phyloP scores from a whole-genome alignment of 2,888 invertebrate genomes.

The Ormia ochracea region DNA sequence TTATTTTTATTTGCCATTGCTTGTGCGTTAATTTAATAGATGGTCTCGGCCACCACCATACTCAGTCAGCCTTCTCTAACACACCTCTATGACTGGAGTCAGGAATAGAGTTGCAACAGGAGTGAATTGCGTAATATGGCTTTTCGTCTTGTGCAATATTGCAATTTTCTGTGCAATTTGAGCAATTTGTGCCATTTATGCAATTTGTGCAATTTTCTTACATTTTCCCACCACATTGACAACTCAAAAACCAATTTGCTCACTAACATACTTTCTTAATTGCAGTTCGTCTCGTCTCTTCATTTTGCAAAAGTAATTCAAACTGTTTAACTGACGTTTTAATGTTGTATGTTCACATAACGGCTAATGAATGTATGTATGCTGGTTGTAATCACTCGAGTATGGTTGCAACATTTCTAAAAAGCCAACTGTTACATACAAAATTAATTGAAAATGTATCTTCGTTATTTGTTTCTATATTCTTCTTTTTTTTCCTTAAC shows the following conservation, averaged over 20 bases:
- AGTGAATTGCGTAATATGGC: not conserved
- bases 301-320: conserved; percentile 24
- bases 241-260: not conserved
- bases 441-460: conserved; percentile 11
- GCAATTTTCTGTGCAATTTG: no score
- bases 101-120: not conserved
- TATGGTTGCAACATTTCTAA: conserved; percentile 13
- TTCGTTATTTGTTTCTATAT: not conserved
- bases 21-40: no score
- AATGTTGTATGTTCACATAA: conserved; percentile 41
- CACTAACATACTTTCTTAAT: conserved; percentile 31
- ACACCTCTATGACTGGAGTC: not conserved
- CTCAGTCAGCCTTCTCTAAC: no score
- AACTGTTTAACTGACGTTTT: conserved; percentile 17
- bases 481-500: conserved; percentile 1
- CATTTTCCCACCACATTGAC: not conserved
- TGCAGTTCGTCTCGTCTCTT: not conserved
- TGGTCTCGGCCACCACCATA: no score
- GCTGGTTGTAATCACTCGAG: conserved; percentile 39
- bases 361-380: not conserved
- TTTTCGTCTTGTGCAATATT: not conserved
- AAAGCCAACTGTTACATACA: not conserved
- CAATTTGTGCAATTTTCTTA: conserved; percentile 29
- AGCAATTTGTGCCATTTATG: not conserved
- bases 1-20: conserved; percentile 43